Conservation (phyloP, 2,113 vertebrate species). For the Saguinus imperator region DNA sequence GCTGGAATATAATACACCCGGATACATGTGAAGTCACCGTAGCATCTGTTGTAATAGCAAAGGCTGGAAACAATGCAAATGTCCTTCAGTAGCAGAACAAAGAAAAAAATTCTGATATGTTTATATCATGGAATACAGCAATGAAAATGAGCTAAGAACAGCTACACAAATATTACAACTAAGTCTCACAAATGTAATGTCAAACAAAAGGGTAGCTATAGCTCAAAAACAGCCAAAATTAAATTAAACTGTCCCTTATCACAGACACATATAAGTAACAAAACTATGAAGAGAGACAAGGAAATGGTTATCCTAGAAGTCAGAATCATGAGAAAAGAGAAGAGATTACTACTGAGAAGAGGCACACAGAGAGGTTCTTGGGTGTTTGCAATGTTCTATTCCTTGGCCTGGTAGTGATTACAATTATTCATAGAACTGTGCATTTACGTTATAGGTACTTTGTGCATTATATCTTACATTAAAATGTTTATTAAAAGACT, state of each 20-base stretch:
- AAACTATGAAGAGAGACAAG: neutral
- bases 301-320: neutral
- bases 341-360: neutral
- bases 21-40: neutral
- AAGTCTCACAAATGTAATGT: neutral
- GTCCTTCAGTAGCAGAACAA: neutral
- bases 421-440: neutral
- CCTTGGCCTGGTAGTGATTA: neutral
- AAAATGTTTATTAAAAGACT: neutral
- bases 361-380: neutral
- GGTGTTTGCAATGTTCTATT: neutral
- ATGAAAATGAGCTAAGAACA: neutral
- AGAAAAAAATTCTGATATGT: neutral
- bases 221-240: neutral
- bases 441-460: neutral
- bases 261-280: neutral
- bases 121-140: neutral
- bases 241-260: neutral
- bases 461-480: neutral
- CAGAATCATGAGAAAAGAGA: neutral
- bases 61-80: neutral
- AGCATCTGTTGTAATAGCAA: neutral
- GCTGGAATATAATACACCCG: fast-evolving
- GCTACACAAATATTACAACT: neutral
- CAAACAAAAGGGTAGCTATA: neutral